These are phyloP conservation scores for Pomacea maculata DNA, from an alignment of 1,140 invertebrate species.

Conservation along the genomic window DNA sequence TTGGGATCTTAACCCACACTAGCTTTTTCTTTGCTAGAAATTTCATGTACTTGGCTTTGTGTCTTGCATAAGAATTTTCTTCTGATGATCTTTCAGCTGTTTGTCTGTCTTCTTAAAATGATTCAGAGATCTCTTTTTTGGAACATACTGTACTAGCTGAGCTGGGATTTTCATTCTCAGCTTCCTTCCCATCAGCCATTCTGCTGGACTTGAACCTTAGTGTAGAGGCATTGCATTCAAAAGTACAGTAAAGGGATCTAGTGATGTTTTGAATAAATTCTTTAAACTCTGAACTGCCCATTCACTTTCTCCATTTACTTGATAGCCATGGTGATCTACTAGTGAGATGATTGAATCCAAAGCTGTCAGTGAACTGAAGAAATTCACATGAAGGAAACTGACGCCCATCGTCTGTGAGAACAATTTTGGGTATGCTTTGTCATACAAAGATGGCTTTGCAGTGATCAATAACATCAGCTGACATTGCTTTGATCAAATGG, in stretches of 20 bases:
- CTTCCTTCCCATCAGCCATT: constrained; percentile 27
- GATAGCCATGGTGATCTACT: neutral
- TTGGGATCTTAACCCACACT: too few relatives aligned
- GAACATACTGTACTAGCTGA: too few relatives aligned
- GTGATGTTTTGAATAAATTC: constrained; percentile 20
- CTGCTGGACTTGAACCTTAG: constrained; percentile 27
- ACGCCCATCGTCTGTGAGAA: constrained; percentile 5
- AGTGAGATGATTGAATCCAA: constrained; percentile 21
- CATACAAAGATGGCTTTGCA: constrained; percentile 5
- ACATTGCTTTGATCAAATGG: too few relatives aligned
- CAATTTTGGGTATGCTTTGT: constrained; percentile 3
- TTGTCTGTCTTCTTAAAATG: too few relatives aligned
- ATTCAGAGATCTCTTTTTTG: too few relatives aligned
- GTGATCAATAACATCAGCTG: neutral
- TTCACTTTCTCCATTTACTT: constrained; percentile 20
- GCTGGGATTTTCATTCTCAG: neutral
- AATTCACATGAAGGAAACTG: constrained; percentile 11
- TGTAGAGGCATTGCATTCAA: constrained; percentile 29
- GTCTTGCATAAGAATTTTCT: too few relatives aligned
- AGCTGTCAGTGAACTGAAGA: neutral
- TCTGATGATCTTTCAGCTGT: too few relatives aligned
- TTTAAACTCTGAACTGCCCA: constrained; percentile 24
- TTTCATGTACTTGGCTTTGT: too few relatives aligned
- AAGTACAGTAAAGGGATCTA: constrained; percentile 27
- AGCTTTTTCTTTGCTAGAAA: too few relatives aligned